phyloP scores from a whole-genome alignment of 2,797 vertebrate species.

The Tadarida brasiliensis region DNA sequence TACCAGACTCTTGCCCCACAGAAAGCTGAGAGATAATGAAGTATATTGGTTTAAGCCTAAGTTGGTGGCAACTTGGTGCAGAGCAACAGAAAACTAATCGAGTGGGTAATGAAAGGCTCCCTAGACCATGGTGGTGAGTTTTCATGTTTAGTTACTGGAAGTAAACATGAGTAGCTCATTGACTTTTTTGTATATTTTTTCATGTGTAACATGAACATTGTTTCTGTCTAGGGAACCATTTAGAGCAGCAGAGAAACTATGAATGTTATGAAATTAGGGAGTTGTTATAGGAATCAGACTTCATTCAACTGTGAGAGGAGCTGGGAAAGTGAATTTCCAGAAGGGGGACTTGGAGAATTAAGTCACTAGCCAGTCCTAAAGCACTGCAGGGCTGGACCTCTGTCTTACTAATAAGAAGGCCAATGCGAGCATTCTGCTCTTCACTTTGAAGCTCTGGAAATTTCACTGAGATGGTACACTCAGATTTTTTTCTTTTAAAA shows the following conservation, averaged over 20 bases:
- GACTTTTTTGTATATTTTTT: background rate
- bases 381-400: background rate
- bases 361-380: background rate
- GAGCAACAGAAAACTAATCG: background rate
- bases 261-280: constrained; percentile 3
- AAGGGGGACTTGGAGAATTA: background rate
- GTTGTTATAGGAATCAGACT: background rate
- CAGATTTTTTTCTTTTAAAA: background rate
- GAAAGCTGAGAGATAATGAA: constrained; percentile 4
- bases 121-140: background rate
- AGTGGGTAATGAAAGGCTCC: background rate
- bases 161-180: background rate
- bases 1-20: background rate
- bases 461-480: background rate
- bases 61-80: background rate
- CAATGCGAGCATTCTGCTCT: background rate
- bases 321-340: background rate
- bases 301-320: background rate
- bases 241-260: background rate
- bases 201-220: background rate
- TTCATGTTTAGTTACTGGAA: background rate
- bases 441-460: background rate
- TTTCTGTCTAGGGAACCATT: background rate
- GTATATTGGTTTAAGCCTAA: background rate
- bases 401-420: background rate